phyloP scores from a whole-genome alignment of 2,888 invertebrate species.

The Idaea biselata region DNA sequence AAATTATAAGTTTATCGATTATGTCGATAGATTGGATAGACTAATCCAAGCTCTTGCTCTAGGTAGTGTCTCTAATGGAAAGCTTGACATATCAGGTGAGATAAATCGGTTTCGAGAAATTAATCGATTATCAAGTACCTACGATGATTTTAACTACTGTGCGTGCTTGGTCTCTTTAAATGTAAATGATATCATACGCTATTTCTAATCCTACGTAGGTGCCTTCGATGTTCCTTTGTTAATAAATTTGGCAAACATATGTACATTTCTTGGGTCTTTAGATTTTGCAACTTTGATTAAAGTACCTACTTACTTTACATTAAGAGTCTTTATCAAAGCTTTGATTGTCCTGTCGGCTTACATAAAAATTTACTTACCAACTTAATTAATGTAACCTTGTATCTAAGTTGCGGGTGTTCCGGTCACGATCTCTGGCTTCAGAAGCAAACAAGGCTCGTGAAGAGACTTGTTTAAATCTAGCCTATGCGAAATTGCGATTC shows the following conservation, averaged over 20 bases:
- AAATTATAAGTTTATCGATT: not conserved
- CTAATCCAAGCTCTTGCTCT: not conserved
- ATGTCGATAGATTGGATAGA: not conserved
- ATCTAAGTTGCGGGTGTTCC: not conserved
- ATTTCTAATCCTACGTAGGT: too few species aligned
- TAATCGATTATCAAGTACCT: not conserved
- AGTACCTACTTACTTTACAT: not conserved
- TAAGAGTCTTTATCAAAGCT: not conserved
- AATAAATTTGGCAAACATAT: too few species aligned
- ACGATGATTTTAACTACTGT: constrained; percentile 1
- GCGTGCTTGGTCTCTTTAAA: not conserved
- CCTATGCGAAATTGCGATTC: too few species aligned
- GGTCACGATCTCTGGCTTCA: not conserved
- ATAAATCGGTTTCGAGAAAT: not conserved
- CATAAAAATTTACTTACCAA: not conserved
- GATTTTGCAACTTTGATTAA: too few species aligned
- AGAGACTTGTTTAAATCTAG: too few species aligned
- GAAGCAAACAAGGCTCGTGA: too few species aligned
- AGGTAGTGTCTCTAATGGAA: not conserved
- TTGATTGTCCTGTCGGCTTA: not conserved
- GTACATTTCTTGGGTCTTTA: too few species aligned
- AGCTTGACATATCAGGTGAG: not conserved
- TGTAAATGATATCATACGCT: not conserved
- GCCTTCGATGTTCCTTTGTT: too few species aligned
- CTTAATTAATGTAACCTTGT: not conserved